A percentile compares a stretch with the other conserved stretches of the same genome.
These are phyloP conservation scores for Lydus trimaculatus DNA, from an alignment of 2,888 invertebrate species.

Conservation along the genomic window DNA sequence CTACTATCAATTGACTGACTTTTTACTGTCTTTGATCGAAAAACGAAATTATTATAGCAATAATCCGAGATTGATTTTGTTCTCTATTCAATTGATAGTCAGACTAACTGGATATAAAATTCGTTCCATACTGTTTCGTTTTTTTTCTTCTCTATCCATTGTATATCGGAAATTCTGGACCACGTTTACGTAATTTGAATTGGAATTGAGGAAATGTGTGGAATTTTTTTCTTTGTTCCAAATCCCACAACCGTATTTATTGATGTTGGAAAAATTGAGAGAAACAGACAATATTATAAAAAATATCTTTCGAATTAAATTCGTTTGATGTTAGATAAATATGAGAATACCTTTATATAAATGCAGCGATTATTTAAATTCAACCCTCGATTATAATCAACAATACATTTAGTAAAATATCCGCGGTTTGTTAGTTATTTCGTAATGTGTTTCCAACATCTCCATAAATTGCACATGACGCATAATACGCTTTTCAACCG, in stretches of 20 bases:
- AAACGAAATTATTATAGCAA: constrained; percentile 7
- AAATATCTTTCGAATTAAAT: not conserved
- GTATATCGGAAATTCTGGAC: not conserved
- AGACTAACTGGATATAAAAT: not conserved
- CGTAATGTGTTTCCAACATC: constrained; percentile 12
- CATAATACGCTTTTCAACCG: constrained; percentile 23
- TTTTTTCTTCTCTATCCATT: not conserved
- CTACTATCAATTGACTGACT: constrained; percentile 7
- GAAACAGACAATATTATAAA: not conserved
- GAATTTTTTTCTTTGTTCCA: constrained; percentile 2
- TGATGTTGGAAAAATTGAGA: not conserved
- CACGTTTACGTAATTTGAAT: constrained; percentile 6
- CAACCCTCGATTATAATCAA: not conserved
- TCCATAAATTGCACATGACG: constrained; percentile 28
- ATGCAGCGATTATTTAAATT: not conserved
- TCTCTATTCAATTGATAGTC: constrained; percentile 2
- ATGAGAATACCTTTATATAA: not conserved
- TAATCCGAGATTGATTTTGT: constrained; percentile 6
- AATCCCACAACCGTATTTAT: not conserved
- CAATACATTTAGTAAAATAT: constrained; percentile 1
- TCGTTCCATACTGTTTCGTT: not conserved
- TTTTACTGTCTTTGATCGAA: constrained; percentile 8
- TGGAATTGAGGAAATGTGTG: constrained; percentile 3
- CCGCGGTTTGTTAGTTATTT: constrained; percentile 6
- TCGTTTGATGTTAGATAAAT: not conserved